Evolutionary conservation across 2,113 vertebrate species (phyloP).

Genomic region (Hippocampus guttulatus): DNA sequence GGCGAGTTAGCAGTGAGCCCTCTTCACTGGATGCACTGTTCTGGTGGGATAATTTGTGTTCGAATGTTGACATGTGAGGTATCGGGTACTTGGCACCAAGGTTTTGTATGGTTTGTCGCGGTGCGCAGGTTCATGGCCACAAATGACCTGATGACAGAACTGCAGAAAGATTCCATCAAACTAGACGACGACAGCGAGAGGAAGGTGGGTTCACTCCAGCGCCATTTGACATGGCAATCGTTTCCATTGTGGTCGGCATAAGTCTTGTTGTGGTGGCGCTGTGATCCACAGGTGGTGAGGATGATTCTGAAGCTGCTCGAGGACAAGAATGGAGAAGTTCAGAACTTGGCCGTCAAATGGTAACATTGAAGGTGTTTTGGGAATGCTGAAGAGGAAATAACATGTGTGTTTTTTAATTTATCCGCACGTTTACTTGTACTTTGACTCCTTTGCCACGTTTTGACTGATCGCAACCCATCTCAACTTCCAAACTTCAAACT

Average conservation of each 20-base stretch:
- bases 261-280: neutral
- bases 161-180: slow-evolving; percentile 98
- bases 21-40: too few relatives aligned
- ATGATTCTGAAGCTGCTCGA: slow-evolving; percentile 98
- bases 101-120: neutral
- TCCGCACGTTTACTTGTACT: too few relatives aligned
- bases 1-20: too few relatives aligned
- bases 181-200: slow-evolving; percentile 97
- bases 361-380: slow-evolving; percentile 46
- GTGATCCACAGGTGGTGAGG: slow-evolving; percentile 81
- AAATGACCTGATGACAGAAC: slow-evolving; percentile 97
- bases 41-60: too few relatives aligned
- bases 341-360: slow-evolving; percentile 98
- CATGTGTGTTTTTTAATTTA: too few relatives aligned
- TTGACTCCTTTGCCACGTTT: too few relatives aligned
- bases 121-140: slow-evolving; percentile 94
- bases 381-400: neutral
- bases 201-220: slow-evolving; percentile 62
- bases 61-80: too few relatives aligned
- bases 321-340: slow-evolving; percentile 98
- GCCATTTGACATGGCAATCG: neutral
- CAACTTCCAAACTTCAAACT: too few relatives aligned
- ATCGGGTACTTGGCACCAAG: too few relatives aligned
- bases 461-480: too few relatives aligned
- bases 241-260: neutral